Evolutionary conservation across 2,797 vertebrate species (phyloP).

Genomic region (Gymnoscopelus braueri): DNA sequence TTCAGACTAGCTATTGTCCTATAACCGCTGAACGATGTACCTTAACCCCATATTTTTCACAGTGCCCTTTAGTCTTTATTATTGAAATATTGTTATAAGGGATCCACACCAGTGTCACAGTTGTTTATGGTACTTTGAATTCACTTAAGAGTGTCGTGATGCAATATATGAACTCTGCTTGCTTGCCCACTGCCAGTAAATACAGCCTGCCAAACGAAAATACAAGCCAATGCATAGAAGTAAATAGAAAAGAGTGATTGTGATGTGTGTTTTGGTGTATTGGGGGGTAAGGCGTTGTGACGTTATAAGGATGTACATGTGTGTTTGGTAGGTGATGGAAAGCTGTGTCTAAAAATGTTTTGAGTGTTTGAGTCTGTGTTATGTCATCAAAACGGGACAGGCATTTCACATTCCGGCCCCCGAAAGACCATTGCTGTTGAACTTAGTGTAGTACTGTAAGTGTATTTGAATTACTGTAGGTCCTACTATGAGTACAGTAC

Average conservation of each 20-base stretch:
- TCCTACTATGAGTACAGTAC: not conserved
- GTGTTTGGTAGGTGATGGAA: conserved; percentile 21
- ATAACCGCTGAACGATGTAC: conserved; percentile 16
- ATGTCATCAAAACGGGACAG: not conserved
- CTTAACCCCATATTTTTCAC: conserved; percentile 7
- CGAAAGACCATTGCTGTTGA: not conserved
- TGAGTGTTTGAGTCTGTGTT: conserved; percentile 11
- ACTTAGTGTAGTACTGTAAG: conserved; percentile 5
- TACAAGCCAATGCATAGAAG: conserved; percentile 27
- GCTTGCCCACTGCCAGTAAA: conserved; percentile 51
- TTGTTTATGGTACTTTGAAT: conserved; percentile 40
- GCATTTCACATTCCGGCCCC: not conserved
- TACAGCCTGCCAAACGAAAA: conserved; percentile 45
- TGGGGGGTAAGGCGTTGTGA: not conserved
- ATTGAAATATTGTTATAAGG: conserved; percentile 25
- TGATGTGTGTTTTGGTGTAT: conserved; percentile 1
- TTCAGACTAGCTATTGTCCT: conserved; percentile 8
- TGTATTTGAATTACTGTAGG: conserved; percentile 8
- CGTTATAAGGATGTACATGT: conserved; percentile 6
- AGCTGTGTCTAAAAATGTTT: not conserved
- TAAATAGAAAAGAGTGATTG: not conserved
- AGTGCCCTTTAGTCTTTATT: conserved; percentile 48
- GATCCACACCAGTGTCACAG: conserved; percentile 22
- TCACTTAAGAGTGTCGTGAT: conserved; percentile 27
- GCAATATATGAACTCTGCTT: conserved; percentile 37